Percentiles rank a stretch among this genome's conserved stretches.
Conservation (phyloP, 2,888 invertebrate species). For the Eupeodes luniger region DNA sequence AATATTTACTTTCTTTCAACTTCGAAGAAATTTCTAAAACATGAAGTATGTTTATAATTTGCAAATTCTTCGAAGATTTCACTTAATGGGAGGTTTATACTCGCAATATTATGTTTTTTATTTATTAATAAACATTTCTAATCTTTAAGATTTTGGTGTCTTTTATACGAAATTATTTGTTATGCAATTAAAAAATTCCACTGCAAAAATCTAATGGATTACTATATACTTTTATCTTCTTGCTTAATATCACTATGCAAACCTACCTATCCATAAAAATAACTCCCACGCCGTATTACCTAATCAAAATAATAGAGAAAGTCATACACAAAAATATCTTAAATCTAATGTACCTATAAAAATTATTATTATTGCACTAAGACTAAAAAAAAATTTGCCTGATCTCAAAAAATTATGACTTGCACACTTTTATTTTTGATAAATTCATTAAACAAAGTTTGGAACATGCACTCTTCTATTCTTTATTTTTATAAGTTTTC, state of each 20-base stretch:
- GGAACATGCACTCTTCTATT: background rate
- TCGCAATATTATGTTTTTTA: too few relatives aligned
- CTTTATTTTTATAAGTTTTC: constrained; percentile 20
- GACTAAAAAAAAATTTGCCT: background rate
- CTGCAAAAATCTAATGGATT: background rate
- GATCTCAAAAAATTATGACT: constrained; percentile 5
- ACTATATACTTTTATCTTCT: background rate
- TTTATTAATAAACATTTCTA: too few relatives aligned
- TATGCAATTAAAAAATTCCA: too few relatives aligned
- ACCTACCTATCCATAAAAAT: constrained; percentile 1
- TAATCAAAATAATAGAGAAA: too few relatives aligned
- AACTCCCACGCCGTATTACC: constrained; percentile 12
- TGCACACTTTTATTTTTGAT: constrained; percentile 2
- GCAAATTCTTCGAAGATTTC: too few relatives aligned
- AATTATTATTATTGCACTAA: background rate
- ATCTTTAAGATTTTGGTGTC: too few relatives aligned
- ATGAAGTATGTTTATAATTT: too few relatives aligned
- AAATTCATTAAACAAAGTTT: background rate
- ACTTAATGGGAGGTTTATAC: too few relatives aligned
- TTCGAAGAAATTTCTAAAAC: too few relatives aligned
- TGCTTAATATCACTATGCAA: constrained; percentile 14
- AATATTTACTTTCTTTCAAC: too few relatives aligned
- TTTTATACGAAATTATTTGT: too few relatives aligned
- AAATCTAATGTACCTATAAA: background rate
- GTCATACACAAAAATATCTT: background rate